These are phyloP conservation scores for Aurelia sp. DNA, from an alignment of 30 jellyfish, hydroid and myxozoan genomes.

Conservation along the genomic window DNA sequence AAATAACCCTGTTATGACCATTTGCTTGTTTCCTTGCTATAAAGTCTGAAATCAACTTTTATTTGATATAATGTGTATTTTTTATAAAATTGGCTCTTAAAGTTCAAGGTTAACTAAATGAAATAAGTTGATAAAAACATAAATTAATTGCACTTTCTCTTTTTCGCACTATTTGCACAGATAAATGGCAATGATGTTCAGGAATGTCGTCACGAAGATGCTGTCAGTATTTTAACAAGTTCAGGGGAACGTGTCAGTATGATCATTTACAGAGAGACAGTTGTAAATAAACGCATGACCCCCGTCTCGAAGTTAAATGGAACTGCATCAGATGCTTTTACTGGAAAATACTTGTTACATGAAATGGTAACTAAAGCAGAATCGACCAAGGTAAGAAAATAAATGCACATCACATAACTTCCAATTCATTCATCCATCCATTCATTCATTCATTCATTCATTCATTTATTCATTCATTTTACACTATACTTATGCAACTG, in stretches of 20 bases:
- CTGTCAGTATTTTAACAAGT: conserved; percentile 87
- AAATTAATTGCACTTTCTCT: too few species aligned
- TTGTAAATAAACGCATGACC: conserved; percentile 90
- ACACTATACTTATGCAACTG: too few species aligned
- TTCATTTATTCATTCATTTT: too few species aligned
- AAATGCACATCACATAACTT: background rate
- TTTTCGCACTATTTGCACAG: conserved; percentile 52
- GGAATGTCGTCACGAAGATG: conserved; percentile 94
- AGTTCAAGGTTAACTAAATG: too few species aligned
- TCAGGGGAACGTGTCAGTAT: conserved; percentile 85
- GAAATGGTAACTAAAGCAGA: conserved; percentile 85
- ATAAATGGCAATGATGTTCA: conserved; percentile 90
- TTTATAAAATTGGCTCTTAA: too few species aligned
- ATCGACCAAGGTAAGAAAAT: conserved; percentile 71
- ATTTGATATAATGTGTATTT: too few species aligned
- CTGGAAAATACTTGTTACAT: conserved; percentile 65
- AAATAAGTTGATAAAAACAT: too few species aligned
- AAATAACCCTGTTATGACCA: too few species aligned
- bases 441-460: too few species aligned
- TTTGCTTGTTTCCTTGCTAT: too few species aligned
- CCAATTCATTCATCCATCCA: background rate
- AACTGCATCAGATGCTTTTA: conserved; percentile 39
- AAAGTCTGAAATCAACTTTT: too few species aligned
- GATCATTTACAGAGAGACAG: conserved; percentile 89
- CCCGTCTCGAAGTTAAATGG: conserved; percentile 95